phyloP scores from a whole-genome alignment of 2,113 vertebrate species.

The Phrynocephalus versicolor region DNA sequence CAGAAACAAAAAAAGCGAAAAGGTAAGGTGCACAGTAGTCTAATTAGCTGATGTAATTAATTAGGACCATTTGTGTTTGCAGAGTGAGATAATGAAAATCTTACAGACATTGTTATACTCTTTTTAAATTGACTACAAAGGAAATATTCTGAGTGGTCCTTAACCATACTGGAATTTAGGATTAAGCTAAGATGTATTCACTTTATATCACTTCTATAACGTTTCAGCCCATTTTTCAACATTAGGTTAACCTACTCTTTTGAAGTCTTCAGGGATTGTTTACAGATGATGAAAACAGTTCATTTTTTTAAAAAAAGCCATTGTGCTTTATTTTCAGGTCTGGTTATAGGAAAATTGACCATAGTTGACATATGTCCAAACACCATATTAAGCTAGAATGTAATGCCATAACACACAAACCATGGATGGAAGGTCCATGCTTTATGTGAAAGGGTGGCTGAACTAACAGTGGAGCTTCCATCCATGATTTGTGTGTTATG shows the following conservation, averaged over 20 bases:
- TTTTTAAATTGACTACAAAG: background rate
- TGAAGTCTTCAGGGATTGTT: background rate
- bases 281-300: background rate
- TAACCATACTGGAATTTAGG: background rate
- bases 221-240: background rate
- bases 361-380: background rate
- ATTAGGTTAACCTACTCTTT: background rate
- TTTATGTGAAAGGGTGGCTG: no score
- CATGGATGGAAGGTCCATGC: no score
- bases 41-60: slow-evolving; percentile 4
- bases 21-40: slow-evolving; percentile 77
- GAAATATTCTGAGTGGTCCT: background rate
- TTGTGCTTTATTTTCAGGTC: background rate
- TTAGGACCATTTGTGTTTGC: background rate
- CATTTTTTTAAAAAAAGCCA: background rate
- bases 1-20: slow-evolving; percentile 99
- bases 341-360: background rate
- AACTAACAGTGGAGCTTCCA: no score
- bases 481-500: no score
- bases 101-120: background rate
- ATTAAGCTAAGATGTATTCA: background rate
- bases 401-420: no score
- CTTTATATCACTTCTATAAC: background rate
- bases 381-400: background rate
- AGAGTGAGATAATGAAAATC: background rate